phyloP scores from a whole-genome alignment of 2,797 vertebrate species.

The Sus cebifrons region DNA sequence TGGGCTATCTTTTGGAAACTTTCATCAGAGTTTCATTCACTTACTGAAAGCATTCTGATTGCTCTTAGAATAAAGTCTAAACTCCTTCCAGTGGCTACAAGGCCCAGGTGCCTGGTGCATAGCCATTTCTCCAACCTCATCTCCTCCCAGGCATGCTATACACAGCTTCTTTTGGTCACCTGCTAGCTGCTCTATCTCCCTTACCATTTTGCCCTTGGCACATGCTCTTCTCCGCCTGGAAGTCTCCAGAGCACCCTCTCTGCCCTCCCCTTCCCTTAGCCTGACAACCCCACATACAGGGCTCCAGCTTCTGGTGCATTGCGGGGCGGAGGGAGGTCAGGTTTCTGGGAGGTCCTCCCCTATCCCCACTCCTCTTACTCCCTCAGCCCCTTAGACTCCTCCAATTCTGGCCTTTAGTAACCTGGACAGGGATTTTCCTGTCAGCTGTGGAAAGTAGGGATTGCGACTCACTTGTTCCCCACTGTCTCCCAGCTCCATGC shows the following conservation, averaged over 20 bases:
- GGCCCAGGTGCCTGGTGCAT: no score
- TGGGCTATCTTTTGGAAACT: not conserved
- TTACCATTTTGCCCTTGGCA: not conserved
- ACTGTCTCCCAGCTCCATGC: not conserved
- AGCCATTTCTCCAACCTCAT: not conserved
- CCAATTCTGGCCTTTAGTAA: not conserved
- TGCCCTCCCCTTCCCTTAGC: not conserved
- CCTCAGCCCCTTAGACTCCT: not conserved
- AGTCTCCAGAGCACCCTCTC: fast-evolving
- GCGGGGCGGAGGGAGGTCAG: not conserved
- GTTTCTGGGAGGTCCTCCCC: not conserved
- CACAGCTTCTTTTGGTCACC: not conserved
- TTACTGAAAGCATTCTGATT: not conserved
- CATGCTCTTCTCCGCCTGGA: not conserved
- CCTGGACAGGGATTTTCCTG: not conserved
- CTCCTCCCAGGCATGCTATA: not conserved
- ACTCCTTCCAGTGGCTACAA: not conserved
- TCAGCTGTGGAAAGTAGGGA: not conserved
- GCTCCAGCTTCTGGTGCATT: not conserved
- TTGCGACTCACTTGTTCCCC: not conserved
- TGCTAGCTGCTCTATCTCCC: no score
- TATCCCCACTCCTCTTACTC: not conserved
- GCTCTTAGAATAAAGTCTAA: not conserved
- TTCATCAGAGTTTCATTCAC: not conserved
- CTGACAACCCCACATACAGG: not conserved